Base-by-base conservation (phyloP, 2,113 vertebrate genomes). In the Tympanuchus pallidicinctus region DNA sequence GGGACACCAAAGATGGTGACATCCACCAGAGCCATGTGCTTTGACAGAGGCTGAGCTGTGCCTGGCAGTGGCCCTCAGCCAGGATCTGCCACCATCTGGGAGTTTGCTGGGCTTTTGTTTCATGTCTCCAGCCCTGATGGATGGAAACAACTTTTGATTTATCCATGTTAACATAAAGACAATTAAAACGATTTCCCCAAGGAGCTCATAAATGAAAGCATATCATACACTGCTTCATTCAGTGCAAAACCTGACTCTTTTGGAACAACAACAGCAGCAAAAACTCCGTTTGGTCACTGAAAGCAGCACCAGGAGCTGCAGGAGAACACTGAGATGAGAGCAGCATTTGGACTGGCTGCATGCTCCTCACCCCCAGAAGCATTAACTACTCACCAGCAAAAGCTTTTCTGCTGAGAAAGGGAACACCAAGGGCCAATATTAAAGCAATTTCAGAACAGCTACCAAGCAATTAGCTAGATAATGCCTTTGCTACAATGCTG, bases 31-130 rank as follows among this genome's bases (percentile, higher is more conserved):
- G 56, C 56, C 11, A 1, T 59, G 17, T 59, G 56, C 56, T 59
- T 18, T 59, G 56, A n/a, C 54, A n/a, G 18, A 59, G 56, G 32
- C 86, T 66, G 77, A 88, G 93, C 73, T 79, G 80, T 1, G 1
- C 60, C 5, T 48, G 86, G 72, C 20, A 72, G 57, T 80, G 93
- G 91, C 94, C 42, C 63, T 28, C 57, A 83, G 96, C 94, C 97
- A 96, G 94, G 84, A 76, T 48, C 86, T 65, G 72, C 85, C 93
- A 90, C 95, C 92, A 94, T 95, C 92, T 96, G 97, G 86, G 93
- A 88, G 73, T 65, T 76, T 52, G 64, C 88, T 91, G 80, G 70
- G 93, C 89, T 93, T 94, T 79, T 38, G 82, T 92, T 91, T 82
- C 71, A 48, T 54, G 69, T 59, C 81, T 64, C 65, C 80, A 86